These are phyloP conservation scores for Nasonia vitripennis DNA, from an alignment of 1,140 invertebrate genomes.

Conservation along the genomic window DNA sequence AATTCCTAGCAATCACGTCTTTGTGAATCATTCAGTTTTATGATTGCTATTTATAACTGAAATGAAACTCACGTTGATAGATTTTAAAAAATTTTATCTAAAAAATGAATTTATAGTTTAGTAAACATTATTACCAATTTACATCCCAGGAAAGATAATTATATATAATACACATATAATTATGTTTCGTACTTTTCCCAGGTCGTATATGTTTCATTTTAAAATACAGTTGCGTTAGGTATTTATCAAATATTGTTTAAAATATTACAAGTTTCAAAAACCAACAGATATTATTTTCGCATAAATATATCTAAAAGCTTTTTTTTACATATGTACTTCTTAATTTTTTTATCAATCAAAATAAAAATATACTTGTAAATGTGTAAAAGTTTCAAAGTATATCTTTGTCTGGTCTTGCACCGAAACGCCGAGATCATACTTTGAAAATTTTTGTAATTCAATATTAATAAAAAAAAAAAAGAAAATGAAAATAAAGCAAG, in stretches of 20 bases:
- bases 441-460: conserved; percentile 48
- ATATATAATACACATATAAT: conserved; percentile 47
- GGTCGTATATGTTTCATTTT: conserved; percentile 27
- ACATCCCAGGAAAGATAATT: conserved; percentile 41
- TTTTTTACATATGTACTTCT: conserved; percentile 50
- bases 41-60: conserved; percentile 27
- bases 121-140: conserved; percentile 47
- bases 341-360: conserved; percentile 50
- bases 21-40: conserved; percentile 24
- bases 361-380: conserved; percentile 48
- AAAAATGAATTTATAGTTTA: conserved; percentile 42
- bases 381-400: conserved; percentile 49
- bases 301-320: conserved; percentile 50
- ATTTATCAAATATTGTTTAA: conserved; percentile 51
- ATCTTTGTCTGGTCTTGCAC: neutral
- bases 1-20: conserved; percentile 25
- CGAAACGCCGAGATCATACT: conserved; percentile 38
- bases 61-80: conserved; percentile 39
- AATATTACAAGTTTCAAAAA: conserved; percentile 50
- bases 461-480: conserved; percentile 42
- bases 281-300: conserved; percentile 53
- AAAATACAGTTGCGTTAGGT: conserved; percentile 39
- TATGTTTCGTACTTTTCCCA: conserved; percentile 33
- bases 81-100: conserved; percentile 48
- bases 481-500: conserved; percentile 49